These are phyloP conservation scores for Cerceris ruficornis DNA, from an alignment of 2,888 invertebrate species.

Conservation along the genomic window DNA sequence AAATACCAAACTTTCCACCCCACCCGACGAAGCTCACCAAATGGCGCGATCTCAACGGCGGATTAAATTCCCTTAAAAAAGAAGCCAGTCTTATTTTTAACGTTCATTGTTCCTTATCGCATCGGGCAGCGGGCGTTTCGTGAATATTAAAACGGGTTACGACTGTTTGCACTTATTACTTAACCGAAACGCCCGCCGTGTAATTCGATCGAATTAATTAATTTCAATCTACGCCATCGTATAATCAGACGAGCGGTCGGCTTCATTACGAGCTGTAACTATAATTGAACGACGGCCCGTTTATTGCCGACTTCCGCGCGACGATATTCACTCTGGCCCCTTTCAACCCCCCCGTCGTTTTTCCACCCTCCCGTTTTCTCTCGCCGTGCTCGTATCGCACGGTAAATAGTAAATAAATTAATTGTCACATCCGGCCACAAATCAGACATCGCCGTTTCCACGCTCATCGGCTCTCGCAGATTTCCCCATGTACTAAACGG, in stretches of 20 bases:
- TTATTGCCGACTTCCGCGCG: constrained; percentile 25
- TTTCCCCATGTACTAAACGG: constrained; percentile 29
- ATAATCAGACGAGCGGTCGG: background rate
- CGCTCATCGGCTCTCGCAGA: constrained; percentile 40
- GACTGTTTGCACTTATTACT: background rate
- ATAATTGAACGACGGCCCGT: constrained; percentile 1
- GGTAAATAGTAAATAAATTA: constrained; percentile 77
- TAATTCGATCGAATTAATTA: constrained; percentile 2
- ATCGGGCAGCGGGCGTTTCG: too few relatives aligned
- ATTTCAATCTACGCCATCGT: constrained; percentile 7
- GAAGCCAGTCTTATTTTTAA: background rate
- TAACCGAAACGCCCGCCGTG: background rate
- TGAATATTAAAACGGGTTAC: too few relatives aligned
- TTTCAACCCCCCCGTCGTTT: too few relatives aligned
- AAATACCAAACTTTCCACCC: constrained; percentile 28
- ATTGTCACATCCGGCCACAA: constrained; percentile 68
- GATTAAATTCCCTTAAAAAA: background rate
- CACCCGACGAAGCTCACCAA: background rate
- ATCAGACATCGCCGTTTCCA: constrained; percentile 74
- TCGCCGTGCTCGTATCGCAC: constrained; percentile 25
- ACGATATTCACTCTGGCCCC: background rate
- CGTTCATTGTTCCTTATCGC: background rate
- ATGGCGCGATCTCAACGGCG: background rate
- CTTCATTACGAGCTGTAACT: background rate
- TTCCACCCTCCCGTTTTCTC: too few relatives aligned